Percentiles rank a stretch among this genome's conserved stretches.
These are phyloP conservation scores for Miltochrista miniata DNA, from an alignment of 2,888 invertebrate genomes.

Conservation along the genomic window DNA sequence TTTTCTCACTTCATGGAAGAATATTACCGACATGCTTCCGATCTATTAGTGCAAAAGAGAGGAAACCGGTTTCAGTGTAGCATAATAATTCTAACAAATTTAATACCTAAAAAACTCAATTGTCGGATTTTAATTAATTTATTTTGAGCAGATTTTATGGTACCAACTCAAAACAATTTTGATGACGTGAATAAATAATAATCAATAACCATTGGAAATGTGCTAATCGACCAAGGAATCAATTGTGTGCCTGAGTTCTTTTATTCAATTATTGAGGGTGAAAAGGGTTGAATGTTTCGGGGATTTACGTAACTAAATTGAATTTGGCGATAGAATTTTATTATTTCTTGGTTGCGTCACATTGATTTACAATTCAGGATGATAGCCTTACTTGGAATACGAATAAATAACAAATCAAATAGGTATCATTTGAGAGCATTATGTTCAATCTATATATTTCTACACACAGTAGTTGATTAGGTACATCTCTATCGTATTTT, in stretches of 20 bases:
- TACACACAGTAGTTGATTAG: no score
- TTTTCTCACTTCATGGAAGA: no score
- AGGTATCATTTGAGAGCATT: no score
- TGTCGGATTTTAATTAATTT: neutral
- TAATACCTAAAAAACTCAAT: no score
- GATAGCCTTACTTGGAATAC: no score
- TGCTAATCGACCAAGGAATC: constrained; percentile 14
- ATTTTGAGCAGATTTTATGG: neutral
- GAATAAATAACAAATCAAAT: neutral
- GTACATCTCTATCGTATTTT: no score
- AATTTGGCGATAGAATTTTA: constrained; percentile 11
- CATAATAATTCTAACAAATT: no score
- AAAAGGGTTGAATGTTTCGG: constrained; percentile 17
- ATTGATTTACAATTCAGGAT: constrained; percentile 4
- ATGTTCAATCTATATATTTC: no score
- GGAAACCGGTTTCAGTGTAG: no score
- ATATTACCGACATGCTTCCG: no score
- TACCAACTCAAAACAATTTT: constrained; percentile 1
- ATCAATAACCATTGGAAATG: constrained; percentile 5
- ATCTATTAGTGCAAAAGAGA: no score
- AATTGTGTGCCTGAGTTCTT: constrained; percentile 13
- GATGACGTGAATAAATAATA: neutral
- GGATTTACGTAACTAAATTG: constrained; percentile 12
- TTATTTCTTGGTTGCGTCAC: constrained; percentile 1
- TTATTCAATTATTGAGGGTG: constrained; percentile 14